A percentile compares a stretch with the other conserved stretches of the same genome.
Evolutionary conservation across 2,888 invertebrate species (phyloP).

Genomic region (Xestia xanthographa): DNA sequence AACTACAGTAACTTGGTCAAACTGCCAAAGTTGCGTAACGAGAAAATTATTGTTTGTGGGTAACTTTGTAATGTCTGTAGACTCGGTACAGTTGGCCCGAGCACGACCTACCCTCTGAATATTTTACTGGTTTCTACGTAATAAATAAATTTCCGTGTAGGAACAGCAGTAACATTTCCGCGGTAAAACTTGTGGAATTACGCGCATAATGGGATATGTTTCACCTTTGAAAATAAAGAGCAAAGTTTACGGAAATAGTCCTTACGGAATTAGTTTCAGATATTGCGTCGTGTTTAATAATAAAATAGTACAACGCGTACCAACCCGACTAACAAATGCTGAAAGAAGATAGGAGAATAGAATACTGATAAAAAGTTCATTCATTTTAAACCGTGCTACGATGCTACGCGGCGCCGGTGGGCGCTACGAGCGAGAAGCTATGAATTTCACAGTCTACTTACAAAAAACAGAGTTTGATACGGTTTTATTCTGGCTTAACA

Average conservation of each 20-base stretch:
- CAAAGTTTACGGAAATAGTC: constrained; percentile 4
- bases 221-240: constrained; percentile 44
- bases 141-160: constrained; percentile 34
- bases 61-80: constrained; percentile 47
- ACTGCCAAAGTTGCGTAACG: constrained; percentile 52
- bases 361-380: neutral
- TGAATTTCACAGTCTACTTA: neutral
- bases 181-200: constrained; percentile 37
- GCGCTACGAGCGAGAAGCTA: neutral
- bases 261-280: constrained; percentile 4
- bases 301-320: neutral
- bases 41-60: constrained; percentile 44
- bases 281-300: neutral
- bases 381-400: neutral
- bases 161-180: constrained; percentile 22
- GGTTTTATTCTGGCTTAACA: neutral
- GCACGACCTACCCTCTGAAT: constrained; percentile 52
- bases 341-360: neutral
- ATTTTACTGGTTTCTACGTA: constrained; percentile 49
- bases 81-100: constrained; percentile 30
- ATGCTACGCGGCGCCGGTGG: neutral
- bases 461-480: neutral
- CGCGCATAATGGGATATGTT: constrained; percentile 12
- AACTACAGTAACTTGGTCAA: constrained; percentile 37
- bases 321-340: neutral